These are phyloP conservation scores for Fukomys damarensis DNA, from an alignment of 2,113 vertebrate species.

Conservation along the genomic window DNA sequence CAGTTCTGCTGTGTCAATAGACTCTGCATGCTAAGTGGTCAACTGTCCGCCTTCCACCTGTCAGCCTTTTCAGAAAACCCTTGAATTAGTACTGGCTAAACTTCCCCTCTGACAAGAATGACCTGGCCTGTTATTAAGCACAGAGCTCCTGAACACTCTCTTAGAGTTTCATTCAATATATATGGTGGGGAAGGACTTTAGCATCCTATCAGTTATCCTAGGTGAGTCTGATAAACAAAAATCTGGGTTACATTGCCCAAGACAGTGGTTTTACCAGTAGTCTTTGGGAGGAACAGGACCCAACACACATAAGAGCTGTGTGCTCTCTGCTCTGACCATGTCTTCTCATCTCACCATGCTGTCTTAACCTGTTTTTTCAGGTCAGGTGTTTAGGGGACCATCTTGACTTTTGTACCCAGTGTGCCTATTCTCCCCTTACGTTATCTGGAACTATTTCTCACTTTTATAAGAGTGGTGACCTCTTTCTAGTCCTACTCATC, in stretches of 20 bases:
- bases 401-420: background rate
- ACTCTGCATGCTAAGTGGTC: background rate
- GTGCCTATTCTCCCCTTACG: background rate
- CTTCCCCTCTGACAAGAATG: background rate
- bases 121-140: background rate
- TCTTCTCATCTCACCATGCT: background rate
- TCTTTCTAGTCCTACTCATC: background rate
- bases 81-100: background rate
- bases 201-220: background rate
- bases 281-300: background rate
- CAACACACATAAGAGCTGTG: accelerated
- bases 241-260: background rate
- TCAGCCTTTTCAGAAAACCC: background rate
- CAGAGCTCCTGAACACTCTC: background rate
- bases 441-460: background rate
- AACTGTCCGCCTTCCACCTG: background rate
- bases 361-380: background rate
- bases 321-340: background rate
- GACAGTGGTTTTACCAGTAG: background rate
- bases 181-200: accelerated
- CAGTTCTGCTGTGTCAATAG: background rate
- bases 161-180: background rate
- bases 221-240: background rate
- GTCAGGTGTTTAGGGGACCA: background rate
- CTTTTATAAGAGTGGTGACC: background rate